Percentiles rank a stretch among this genome's conserved stretches.
These are phyloP conservation scores for Napeogenes sylphis DNA, from an alignment of 2,888 invertebrate species.

Conservation along the genomic window DNA sequence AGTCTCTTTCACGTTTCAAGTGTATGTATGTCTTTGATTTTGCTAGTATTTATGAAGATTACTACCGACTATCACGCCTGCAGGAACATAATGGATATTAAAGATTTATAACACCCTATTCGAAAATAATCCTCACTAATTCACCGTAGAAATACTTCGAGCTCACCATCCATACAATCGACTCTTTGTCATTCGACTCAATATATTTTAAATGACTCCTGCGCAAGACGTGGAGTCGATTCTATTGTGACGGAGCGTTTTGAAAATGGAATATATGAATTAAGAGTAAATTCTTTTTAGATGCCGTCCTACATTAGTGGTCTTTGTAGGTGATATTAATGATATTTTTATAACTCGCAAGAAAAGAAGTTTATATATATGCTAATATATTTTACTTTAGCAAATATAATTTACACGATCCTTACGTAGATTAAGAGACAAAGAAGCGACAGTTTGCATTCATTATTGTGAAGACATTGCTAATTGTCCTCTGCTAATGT, in stretches of 20 bases:
- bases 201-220: conserved; percentile 75
- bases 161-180: conserved; percentile 68
- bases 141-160: conserved; percentile 67
- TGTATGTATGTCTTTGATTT: too few species aligned
- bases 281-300: conserved; percentile 73
- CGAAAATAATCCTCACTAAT: conserved; percentile 72
- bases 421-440: conserved; percentile 32
- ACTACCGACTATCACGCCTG: conserved; percentile 60
- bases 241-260: conserved; percentile 63
- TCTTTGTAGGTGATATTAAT: conserved; percentile 68
- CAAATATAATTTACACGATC: neutral
- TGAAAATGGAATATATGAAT: conserved; percentile 56
- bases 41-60: conserved; percentile 65
- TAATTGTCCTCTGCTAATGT: conserved; percentile 42
- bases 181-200: conserved; percentile 63
- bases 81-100: conserved; percentile 39
- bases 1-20: too few species aligned
- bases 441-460: conserved; percentile 39
- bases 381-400: too few species aligned
- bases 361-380: too few species aligned
- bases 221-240: conserved; percentile 54
- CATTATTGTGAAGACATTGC: conserved; percentile 41
- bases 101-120: conserved; percentile 71
- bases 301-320: conserved; percentile 69
- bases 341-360: conserved; percentile 31